Percentiles rank a stretch among this genome's conserved stretches.
Conservation (phyloP, 2,888 invertebrate genomes). For the Synanthedon myopaeformis region DNA sequence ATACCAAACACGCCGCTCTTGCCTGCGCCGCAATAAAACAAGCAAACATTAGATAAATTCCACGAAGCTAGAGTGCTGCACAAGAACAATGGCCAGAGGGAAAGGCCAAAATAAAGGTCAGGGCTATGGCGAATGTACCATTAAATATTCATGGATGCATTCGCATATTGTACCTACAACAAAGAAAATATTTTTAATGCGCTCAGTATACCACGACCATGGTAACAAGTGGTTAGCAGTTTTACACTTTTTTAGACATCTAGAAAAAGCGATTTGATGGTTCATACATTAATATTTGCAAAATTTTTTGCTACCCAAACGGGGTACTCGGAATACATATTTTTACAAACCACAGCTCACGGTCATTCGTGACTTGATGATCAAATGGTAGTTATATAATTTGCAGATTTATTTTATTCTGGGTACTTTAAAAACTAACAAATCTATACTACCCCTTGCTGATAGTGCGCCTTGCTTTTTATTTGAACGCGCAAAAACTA, state of each 20-base stretch:
- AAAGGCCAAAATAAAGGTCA: constrained; percentile 60
- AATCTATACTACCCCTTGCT: too few species aligned
- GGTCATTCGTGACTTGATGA: too few species aligned
- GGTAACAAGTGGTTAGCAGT: constrained; percentile 14
- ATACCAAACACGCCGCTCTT: constrained; percentile 5
- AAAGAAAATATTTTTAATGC: constrained; percentile 39
- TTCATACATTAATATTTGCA: too few species aligned
- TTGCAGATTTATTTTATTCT: too few species aligned
- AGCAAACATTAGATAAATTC: constrained; percentile 40
- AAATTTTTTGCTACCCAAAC: too few species aligned
- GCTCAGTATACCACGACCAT: constrained; percentile 22
- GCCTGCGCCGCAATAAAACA: constrained; percentile 40
- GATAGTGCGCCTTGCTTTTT: too few species aligned
- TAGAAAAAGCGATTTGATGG: constrained; percentile 23
- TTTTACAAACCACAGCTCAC: too few species aligned
- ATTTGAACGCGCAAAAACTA: too few species aligned
- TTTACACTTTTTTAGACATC: constrained; percentile 20
- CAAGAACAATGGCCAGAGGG: constrained; percentile 45
- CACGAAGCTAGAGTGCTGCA: constrained; percentile 15
- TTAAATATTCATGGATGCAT: constrained; percentile 58
- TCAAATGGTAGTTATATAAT: too few species aligned
- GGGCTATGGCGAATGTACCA: constrained; percentile 33
- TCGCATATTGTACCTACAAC: constrained; percentile 37
- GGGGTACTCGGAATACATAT: too few species aligned
- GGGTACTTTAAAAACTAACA: too few species aligned